Percentiles rank a stretch among this genome's conserved stretches.
These are phyloP conservation scores for Muntiacus muntjak DNA, from an alignment of 2,113 vertebrate species.

Conservation along the genomic window DNA sequence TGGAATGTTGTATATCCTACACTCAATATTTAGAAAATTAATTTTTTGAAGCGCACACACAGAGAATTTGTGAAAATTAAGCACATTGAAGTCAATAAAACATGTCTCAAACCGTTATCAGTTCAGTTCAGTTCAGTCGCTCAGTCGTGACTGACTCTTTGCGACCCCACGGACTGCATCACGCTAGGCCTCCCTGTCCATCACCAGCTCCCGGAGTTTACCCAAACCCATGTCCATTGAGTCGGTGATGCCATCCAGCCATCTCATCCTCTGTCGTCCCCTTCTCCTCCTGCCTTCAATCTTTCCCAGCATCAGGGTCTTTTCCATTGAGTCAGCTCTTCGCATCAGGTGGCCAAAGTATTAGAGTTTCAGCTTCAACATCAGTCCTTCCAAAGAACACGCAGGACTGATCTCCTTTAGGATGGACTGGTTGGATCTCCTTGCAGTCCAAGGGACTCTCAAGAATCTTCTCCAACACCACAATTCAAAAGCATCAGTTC, in stretches of 20 bases:
- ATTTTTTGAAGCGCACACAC: neutral
- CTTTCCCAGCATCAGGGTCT: neutral
- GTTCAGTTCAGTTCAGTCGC: fast-evolving
- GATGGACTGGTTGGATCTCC: neutral
- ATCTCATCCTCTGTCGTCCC: neutral
- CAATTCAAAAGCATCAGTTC: neutral
- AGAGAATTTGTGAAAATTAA: neutral
- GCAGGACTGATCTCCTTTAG: neutral
- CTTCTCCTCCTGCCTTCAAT: neutral
- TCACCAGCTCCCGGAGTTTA: neutral
- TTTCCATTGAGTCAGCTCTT: neutral
- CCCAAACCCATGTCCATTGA: neutral
- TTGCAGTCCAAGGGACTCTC: neutral
- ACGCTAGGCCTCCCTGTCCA: neutral
- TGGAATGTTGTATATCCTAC: neutral
- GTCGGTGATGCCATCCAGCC: neutral
- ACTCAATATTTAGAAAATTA: neutral
- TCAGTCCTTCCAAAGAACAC: neutral
- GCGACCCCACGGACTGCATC: neutral
- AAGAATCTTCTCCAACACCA: neutral
- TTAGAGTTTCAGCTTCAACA: neutral
- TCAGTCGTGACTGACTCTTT: fast-evolving
- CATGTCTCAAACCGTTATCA: neutral
- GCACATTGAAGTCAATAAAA: neutral
- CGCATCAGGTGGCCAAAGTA: neutral